Evolutionary conservation across 2,113 vertebrate genomes (phyloP).

Genomic region (Ascaphus truei): DNA sequence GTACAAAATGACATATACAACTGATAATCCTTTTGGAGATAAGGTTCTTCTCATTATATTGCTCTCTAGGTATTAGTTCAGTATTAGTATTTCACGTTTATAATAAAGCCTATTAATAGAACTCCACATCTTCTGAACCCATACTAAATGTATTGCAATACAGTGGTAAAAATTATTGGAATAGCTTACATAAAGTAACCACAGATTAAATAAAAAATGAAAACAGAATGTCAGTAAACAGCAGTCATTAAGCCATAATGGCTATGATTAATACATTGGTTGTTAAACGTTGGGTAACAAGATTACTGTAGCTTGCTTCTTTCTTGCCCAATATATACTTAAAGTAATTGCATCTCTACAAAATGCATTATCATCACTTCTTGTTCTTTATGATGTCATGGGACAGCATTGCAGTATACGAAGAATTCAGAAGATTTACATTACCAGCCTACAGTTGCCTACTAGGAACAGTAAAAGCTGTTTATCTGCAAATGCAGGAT

Average conservation of each 20-base stretch:
- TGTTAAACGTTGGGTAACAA: conserved; percentile 74
- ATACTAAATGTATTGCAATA: neutral
- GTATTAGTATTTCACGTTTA: neutral
- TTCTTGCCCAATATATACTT: conserved; percentile 76
- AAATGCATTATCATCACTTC: conserved; percentile 91
- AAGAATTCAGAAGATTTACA: conserved; percentile 2
- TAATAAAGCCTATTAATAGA: no score
- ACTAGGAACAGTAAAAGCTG: neutral
- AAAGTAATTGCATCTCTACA: conserved; percentile 89
- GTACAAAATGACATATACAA: no score
- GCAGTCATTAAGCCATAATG: conserved; percentile 46
- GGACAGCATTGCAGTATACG: conserved; percentile 17
- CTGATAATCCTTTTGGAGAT: no score
- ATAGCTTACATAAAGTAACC: neutral
- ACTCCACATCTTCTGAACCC: neutral
- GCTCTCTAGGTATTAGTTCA: no score
- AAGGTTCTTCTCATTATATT: no score
- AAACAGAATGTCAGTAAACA: conserved; percentile 41
- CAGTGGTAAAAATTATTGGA: neutral
- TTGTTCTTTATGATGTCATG: conserved; percentile 68
- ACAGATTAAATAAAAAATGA: conserved; percentile 43
- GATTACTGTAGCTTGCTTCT: conserved; percentile 69
- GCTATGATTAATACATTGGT: conserved; percentile 72
- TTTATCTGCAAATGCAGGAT: conserved; percentile 2
- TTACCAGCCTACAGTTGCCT: neutral